A percentile compares a stretch with the other conserved stretches of the same genome.
Evolutionary conservation across 2,797 vertebrate genomes (phyloP).

Genomic region (Podarcis siculus): DNA sequence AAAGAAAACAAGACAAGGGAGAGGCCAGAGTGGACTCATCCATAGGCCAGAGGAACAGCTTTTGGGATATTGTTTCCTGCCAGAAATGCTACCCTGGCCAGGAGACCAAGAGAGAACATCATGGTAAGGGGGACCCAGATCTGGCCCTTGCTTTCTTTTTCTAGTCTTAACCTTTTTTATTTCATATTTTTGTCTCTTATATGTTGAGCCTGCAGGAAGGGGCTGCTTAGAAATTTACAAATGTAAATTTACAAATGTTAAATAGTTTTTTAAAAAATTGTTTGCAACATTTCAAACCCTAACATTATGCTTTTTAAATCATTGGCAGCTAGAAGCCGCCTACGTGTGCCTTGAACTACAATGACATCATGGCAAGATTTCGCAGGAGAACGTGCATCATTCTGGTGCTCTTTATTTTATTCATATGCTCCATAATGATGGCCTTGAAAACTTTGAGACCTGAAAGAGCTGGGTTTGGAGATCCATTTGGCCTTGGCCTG

Average conservation of each 20-base stretch:
- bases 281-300: conserved; percentile 27
- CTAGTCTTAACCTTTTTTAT: not conserved
- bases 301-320: conserved; percentile 67
- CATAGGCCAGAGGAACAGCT: no score
- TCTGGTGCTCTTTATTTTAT: conserved; percentile 83
- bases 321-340: conserved; percentile 63
- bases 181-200: not conserved
- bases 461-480: conserved; percentile 81
- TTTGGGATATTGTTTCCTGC: no score
- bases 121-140: not conserved
- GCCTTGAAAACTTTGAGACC: conserved; percentile 88
- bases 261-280: not conserved
- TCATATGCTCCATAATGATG: conserved; percentile 87
- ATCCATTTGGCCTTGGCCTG: conserved; percentile 79
- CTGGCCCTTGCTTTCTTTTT: not conserved
- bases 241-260: not conserved
- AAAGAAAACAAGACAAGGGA: no score
- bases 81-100: no score
- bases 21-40: no score
- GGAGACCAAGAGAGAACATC: no score
- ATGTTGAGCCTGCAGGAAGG: not conserved
- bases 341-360: conserved; percentile 71
- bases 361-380: conserved; percentile 93
- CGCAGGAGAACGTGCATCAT: conserved; percentile 88
- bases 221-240: not conserved